Evolutionary conservation across 2,797 vertebrate species (phyloP).

Genomic region (Rhynchotus rufescens): DNA sequence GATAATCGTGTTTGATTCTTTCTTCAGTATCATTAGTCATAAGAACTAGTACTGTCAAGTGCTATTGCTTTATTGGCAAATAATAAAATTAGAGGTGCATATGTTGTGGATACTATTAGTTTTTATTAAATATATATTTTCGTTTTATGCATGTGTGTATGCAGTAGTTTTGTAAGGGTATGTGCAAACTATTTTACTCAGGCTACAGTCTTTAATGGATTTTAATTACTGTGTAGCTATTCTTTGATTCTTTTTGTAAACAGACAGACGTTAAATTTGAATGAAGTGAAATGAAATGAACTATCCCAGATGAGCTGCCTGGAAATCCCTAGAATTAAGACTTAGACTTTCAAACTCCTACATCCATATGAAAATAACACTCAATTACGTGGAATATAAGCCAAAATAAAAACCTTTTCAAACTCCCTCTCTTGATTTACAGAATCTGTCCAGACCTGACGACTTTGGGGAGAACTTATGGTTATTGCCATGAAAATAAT

Average conservation of each 20-base stretch:
- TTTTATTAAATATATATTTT: neutral
- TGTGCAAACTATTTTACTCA: neutral
- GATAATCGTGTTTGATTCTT: neutral
- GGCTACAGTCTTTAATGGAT: neutral
- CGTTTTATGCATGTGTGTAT: slow-evolving; percentile 2
- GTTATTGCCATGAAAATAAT: neutral
- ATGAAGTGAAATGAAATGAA: neutral
- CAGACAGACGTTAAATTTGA: slow-evolving; percentile 19
- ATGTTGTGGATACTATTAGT: neutral
- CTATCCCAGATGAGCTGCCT: neutral
- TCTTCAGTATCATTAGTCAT: neutral
- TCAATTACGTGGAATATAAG: neutral
- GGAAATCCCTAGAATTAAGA: neutral
- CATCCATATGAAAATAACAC: neutral
- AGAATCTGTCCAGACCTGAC: neutral
- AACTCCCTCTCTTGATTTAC: neutral
- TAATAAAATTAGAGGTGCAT: neutral
- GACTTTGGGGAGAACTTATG: neutral
- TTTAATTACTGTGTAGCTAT: slow-evolving; percentile 41
- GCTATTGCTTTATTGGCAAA: neutral
- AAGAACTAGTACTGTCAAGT: neutral
- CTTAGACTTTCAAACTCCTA: neutral
- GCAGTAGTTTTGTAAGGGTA: neutral
- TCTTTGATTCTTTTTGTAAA: slow-evolving; percentile 6
- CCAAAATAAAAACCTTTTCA: neutral